These are phyloP conservation scores for Lasioglossum leucozonium DNA, from an alignment of 2,888 invertebrate species.

Conservation along the genomic window DNA sequence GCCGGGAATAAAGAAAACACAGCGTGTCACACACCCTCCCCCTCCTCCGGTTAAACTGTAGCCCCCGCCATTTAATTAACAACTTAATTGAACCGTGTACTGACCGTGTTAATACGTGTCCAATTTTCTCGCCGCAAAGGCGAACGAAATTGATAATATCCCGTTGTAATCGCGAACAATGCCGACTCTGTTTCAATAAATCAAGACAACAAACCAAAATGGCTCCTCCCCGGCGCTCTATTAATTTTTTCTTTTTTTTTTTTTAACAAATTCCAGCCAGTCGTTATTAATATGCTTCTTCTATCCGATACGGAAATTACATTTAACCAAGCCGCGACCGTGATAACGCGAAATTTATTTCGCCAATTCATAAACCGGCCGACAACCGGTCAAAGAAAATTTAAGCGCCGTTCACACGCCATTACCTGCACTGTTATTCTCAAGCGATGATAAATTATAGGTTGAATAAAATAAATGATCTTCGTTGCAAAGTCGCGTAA, in stretches of 20 bases:
- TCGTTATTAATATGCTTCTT: not conserved
- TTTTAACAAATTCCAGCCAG: not conserved
- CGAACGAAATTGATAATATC: conserved; percentile 41
- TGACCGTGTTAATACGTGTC: conserved; percentile 43
- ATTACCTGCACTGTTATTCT: not conserved
- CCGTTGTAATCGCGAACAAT: conserved; percentile 20
- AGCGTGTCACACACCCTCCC: conserved; percentile 25
- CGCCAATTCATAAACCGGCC: not conserved
- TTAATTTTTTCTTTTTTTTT: too few relatives aligned
- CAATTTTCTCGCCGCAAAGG: conserved; percentile 43
- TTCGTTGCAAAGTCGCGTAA: too few relatives aligned
- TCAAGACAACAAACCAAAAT: not conserved
- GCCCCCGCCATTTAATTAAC: conserved; percentile 54
- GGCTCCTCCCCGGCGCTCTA: not conserved
- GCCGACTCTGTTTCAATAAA: conserved; percentile 14
- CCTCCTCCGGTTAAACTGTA: conserved; percentile 35
- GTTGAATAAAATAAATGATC: too few relatives aligned
- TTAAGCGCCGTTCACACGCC: not conserved
- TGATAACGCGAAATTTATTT: not conserved
- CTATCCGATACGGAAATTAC: not conserved
- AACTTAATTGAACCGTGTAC: conserved; percentile 58
- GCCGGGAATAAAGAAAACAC: conserved; percentile 50
- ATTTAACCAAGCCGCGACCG: not conserved
- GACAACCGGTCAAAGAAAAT: not conserved
- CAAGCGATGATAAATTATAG: not conserved